phyloP scores from a whole-genome alignment of 2,113 vertebrate species.

The Hemiprocne comata region DNA sequence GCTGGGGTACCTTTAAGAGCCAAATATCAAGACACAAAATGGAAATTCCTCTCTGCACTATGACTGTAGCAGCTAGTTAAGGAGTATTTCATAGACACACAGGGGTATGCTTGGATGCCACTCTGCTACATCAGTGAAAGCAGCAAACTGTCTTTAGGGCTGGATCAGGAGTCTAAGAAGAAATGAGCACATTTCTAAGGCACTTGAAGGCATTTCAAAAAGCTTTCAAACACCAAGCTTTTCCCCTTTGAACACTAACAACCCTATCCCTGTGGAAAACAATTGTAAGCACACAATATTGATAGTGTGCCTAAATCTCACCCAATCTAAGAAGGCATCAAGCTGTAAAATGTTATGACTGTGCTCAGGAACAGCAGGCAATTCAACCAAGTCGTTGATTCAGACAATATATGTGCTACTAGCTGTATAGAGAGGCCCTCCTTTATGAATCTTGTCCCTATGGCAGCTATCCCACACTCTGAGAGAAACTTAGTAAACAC shows the following conservation, averaged over 20 bases:
- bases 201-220: background rate
- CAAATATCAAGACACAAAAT: background rate
- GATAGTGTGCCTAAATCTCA: background rate
- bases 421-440: background rate
- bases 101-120: background rate
- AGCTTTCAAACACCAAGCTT: background rate
- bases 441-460: background rate
- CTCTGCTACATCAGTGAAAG: background rate
- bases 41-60: background rate
- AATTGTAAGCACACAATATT: background rate
- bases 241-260: slow-evolving; percentile 14
- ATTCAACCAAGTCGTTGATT: background rate
- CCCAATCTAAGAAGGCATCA: background rate
- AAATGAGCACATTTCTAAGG: background rate
- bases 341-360: background rate
- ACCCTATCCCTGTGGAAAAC: slow-evolving; percentile 24
- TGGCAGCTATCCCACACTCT: background rate
- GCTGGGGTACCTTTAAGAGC: background rate
- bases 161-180: background rate
- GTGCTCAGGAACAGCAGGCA: background rate
- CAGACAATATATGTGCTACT: background rate
- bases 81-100: background rate
- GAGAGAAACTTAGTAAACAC: background rate
- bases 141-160: background rate
- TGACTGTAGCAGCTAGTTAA: background rate